Percentiles rank a stretch among this genome's conserved stretches.
Evolutionary conservation across 2,888 invertebrate genomes (phyloP).

Genomic region (Hemithea aestivaria): DNA sequence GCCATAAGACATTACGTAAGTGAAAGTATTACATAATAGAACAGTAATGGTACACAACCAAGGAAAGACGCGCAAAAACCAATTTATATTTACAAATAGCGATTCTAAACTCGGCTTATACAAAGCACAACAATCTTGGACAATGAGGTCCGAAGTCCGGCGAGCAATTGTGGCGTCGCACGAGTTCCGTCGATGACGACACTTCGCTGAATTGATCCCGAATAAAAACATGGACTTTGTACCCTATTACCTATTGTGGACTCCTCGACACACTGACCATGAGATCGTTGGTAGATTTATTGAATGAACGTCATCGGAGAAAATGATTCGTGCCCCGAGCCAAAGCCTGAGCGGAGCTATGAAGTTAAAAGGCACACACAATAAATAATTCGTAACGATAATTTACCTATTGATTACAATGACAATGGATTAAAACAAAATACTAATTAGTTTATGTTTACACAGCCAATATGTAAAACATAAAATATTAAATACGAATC

Average conservation of each 20-base stretch:
- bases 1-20: background rate
- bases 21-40: background rate
- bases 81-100: background rate
- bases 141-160: conserved; percentile 57
- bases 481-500: background rate
- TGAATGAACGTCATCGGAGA: conserved; percentile 23
- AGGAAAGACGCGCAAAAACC: background rate
- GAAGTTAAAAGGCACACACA: no score
- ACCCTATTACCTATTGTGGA: conserved; percentile 17
- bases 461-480: no score
- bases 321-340: conserved; percentile 11
- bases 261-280: conserved; percentile 15
- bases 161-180: conserved; percentile 43
- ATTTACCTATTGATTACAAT: no score
- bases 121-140: conserved; percentile 32
- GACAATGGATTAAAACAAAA: no score
- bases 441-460: no score
- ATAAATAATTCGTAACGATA: no score
- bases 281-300: conserved; percentile 9
- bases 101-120: conserved; percentile 28
- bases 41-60: background rate
- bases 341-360: no score
- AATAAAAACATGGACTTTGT: conserved; percentile 46
- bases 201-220: conserved; percentile 32
- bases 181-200: conserved; percentile 41